These are phyloP conservation scores for Phymatocera aterrima DNA, from an alignment of 2,888 invertebrate genomes.

Conservation along the genomic window DNA sequence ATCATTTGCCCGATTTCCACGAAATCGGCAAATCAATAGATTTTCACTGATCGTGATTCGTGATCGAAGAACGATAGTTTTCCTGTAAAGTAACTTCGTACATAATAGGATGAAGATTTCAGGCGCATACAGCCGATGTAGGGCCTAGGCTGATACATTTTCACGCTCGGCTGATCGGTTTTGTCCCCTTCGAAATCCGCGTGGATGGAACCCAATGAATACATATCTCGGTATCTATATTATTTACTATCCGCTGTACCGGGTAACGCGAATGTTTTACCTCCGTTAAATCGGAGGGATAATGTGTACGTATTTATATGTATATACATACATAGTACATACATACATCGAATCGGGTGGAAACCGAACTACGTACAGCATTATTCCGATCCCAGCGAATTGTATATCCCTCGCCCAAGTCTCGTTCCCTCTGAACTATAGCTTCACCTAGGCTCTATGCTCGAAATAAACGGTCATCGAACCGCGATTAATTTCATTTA, in stretches of 20 bases:
- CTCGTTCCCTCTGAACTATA: too few relatives aligned
- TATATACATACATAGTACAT: too few relatives aligned
- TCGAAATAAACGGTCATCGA: slow-evolving; percentile 3
- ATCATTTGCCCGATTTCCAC: too few relatives aligned
- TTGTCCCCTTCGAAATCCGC: slow-evolving; percentile 14
- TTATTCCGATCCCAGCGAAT: too few relatives aligned
- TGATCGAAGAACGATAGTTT: too few relatives aligned
- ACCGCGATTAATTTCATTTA: slow-evolving; percentile 33
- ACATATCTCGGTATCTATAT: background rate
- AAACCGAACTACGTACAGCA: too few relatives aligned
- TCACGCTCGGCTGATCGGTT: background rate
- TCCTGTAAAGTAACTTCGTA: too few relatives aligned
- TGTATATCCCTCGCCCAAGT: background rate
- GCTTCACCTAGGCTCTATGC: slow-evolving; percentile 5
- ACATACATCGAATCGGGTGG: too few relatives aligned
- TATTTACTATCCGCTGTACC: background rate
- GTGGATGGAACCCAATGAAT: slow-evolving; percentile 23
- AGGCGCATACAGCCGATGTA: background rate
- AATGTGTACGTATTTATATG: too few relatives aligned
- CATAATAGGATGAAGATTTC: too few relatives aligned
- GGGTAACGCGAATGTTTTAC: background rate
- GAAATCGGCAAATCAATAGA: too few relatives aligned
- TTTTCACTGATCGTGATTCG: too few relatives aligned
- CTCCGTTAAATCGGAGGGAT: background rate
- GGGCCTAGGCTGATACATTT: background rate